Evolutionary conservation across 2,113 vertebrate species (phyloP).

Genomic region (Ageneiosus marmoratus): DNA sequence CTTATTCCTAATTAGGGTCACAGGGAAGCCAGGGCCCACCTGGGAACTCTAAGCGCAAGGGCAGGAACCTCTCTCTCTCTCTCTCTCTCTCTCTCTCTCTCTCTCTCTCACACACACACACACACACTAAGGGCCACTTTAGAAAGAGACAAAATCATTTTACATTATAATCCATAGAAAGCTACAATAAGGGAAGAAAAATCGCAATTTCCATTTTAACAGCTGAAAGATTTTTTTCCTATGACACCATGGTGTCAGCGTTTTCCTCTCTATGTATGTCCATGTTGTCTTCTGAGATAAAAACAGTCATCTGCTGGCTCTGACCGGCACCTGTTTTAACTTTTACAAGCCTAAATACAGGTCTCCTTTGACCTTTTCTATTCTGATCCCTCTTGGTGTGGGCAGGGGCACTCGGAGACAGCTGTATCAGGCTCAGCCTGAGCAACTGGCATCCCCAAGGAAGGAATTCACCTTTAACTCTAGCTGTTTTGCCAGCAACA

Average conservation of each 20-base stretch:
- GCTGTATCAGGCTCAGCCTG: conserved; percentile 74
- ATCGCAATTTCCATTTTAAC: not conserved
- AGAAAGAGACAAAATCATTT: not conserved
- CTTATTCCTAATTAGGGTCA: too few relatives aligned
- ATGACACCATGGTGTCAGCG: not conserved
- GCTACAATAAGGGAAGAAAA: not conserved
- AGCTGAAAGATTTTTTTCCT: not conserved
- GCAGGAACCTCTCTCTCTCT: too few relatives aligned
- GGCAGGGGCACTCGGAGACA: conserved; percentile 66
- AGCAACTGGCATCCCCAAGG: conserved; percentile 72
- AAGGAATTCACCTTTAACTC: conserved; percentile 59
- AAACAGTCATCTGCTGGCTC: conserved; percentile 59
- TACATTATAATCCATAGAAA: not conserved
- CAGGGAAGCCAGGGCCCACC: too few relatives aligned
- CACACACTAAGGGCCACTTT: too few relatives aligned
- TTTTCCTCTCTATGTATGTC: conserved; percentile 24
- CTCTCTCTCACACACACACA: too few relatives aligned
- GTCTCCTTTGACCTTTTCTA: conserved; percentile 71
- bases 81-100: too few relatives aligned
- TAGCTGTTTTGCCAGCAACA: conserved; percentile 63
- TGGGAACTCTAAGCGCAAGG: too few relatives aligned
- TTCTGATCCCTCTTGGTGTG: conserved; percentile 62
- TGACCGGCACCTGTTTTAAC: conserved; percentile 71
- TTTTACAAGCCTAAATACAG: conserved; percentile 67
- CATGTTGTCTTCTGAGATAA: conserved; percentile 33